Base-by-base conservation (phyloP, 1,140 invertebrate genomes). In the Mycetomoellerius zeteki region DNA sequence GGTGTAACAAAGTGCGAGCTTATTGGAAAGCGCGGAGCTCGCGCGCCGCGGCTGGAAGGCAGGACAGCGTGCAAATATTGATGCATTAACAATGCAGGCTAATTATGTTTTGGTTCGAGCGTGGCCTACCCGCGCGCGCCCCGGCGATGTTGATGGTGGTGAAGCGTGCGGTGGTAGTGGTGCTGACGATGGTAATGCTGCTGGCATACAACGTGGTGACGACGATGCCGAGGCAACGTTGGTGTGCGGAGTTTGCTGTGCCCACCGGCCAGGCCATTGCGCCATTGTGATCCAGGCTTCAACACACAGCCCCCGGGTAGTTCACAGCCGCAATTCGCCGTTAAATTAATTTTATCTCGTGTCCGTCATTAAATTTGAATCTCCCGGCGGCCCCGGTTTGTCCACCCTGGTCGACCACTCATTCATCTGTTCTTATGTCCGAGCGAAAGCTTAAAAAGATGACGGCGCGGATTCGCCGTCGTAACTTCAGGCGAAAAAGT, bases 281-380 rank as follows among this genome's bases (percentile, higher is more conserved):
- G 92, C 94, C 94, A 95, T 95, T 95, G 94, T 95, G 93, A 95
- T 95, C 93, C 91, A 87, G 92, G 91, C 92, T 95, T 94, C 92
- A 77, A 93, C 90, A 95, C 89, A 95, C 90, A 95, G 94, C 95
- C 94, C 85, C 91, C 77, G 94, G 95, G 86, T 58, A 47, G 72
- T 85, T 88, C 89, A 81, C 85, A 84, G 85, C 86, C 90, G 89
- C 73, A 85, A 91, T 92, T 92, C 91, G 88, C 92, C 92, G 93
- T 94, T 95, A 94, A 95, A 95, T 95, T 95, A 95, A 95, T 95
- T 95, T 95, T 95, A 95, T 95, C 94, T 95, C 93, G 93, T 94
- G 92, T 93, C 87, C 86, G 88, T 62, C 86, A 94, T 95, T 94
- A 94, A 95, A 94, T 94, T 94, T 94, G 69, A 86, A 95, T 93